phyloP scores from a whole-genome alignment of 1,140 invertebrate genomes.

The Bombus superbus region DNA sequence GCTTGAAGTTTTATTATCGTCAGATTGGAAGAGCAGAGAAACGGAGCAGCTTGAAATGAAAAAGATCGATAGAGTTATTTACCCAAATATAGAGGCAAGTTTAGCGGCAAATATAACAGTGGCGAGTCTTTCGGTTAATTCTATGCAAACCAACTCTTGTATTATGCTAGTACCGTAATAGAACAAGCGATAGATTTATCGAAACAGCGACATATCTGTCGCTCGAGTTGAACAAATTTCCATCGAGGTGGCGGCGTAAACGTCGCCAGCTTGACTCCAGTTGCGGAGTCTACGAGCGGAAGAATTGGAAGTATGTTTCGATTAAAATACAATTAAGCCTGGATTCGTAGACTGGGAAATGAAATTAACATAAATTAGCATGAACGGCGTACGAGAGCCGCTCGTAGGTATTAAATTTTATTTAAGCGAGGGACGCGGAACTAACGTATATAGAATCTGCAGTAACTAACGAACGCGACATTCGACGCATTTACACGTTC shows the following conservation, averaged over 20 bases:
- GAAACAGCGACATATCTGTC: not conserved
- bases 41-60: no score
- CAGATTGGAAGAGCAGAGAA: no score
- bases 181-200: no score
- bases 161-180: not conserved
- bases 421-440: constrained; percentile 18
- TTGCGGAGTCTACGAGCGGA: not conserved
- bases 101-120: not conserved
- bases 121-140: not conserved
- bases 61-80: not conserved
- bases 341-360: constrained; percentile 37
- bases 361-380: constrained; percentile 54
- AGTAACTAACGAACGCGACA: constrained; percentile 32
- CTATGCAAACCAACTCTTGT: not conserved
- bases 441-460: not conserved
- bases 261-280: not conserved
- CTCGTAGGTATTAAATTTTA: constrained; percentile 32
- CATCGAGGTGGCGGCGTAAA: not conserved
- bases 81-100: no score
- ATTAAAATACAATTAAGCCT: constrained; percentile 50
- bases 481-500: not conserved
- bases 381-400: not conserved
- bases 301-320: constrained; percentile 39
- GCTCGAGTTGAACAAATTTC: constrained; percentile 24
- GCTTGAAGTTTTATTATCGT: no score